Base-by-base conservation (phyloP, 2,113 vertebrate species). In the Acanthisitta chloris region DNA sequence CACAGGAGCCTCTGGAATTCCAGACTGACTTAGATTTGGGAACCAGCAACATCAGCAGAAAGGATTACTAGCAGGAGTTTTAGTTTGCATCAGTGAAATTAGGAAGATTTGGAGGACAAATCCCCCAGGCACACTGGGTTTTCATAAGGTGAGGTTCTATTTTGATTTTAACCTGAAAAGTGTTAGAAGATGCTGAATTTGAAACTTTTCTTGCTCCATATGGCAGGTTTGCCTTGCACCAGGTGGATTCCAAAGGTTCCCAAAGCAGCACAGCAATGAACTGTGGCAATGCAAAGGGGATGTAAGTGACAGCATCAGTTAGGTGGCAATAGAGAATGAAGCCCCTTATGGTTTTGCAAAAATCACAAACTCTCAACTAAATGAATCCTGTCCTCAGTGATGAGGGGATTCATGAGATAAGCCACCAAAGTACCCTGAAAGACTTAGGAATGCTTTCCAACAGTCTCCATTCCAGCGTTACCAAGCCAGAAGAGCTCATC, bases 161-260 rank as follows among this genome's bases (percentile, higher is more conserved):
- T 74, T 87, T 38, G 49, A 6, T 70, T 81, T 87, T 61, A 57
- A 79, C 33, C 23, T 15, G 11, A 54, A 46, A 86, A 64, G 33
- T 0, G 0, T 16, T 15, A 38, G 28, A 52, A 81, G 28, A 76
- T 0, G 0, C 14, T 11, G 20, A 84, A 81, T n/a, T 65, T 38
- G 9, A 49, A 46, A 45, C 52, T 59, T 43, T 59, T 48, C 55
- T 49, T 59, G 33, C 25, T 72, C 43, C 42, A 28, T 8, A 25
- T 7, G 20, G 62, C 59, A 85, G 33, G 34, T 61, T 58, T 48
- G 58, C 52, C 34, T 81, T 36, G 24, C 25, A 58, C 33, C 57
- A 58, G 45, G 52, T 52, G 45, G 12, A 4, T 54, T 81, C 48
- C 36, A 72, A 88, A 43, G 21, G 51, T 29, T 85, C 28, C 46